A percentile compares a stretch with the other conserved stretches of the same genome.
These are phyloP conservation scores for Protobothrops mucrosquamatus DNA, from an alignment of 2,113 vertebrate genomes.

Conservation along the genomic window DNA sequence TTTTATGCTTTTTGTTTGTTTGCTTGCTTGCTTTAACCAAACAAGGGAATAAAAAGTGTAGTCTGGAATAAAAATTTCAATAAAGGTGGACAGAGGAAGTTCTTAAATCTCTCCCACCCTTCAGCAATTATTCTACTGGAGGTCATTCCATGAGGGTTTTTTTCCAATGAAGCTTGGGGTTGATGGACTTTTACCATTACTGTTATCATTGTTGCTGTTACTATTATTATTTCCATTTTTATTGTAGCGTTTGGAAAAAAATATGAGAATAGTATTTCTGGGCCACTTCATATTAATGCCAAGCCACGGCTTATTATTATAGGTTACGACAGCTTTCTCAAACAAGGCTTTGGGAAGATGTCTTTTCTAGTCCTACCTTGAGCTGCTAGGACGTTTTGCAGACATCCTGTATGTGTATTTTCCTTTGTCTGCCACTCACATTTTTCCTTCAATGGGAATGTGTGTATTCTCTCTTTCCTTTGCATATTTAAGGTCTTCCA, in stretches of 20 bases:
- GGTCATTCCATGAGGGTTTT: neutral
- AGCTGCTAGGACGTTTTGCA: neutral
- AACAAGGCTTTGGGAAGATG: neutral
- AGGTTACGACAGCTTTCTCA: neutral
- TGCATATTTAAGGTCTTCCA: neutral
- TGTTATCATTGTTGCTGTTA: neutral
- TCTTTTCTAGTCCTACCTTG: neutral
- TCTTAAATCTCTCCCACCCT: neutral
- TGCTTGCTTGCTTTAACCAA: neutral
- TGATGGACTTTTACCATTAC: neutral
- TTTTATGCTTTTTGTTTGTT: neutral
- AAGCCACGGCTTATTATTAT: neutral
- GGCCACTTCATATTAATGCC: neutral
- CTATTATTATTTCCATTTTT: neutral
- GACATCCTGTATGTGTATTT: neutral
- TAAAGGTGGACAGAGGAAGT: neutral
- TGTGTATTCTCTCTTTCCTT: neutral
- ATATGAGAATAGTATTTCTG: neutral
- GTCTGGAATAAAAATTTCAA: no score
- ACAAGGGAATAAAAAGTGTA: neutral
- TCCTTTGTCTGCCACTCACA: neutral
- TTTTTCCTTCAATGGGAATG: neutral
- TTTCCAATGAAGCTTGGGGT: neutral
- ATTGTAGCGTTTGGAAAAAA: neutral
- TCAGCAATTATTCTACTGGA: neutral